phyloP scores from a whole-genome alignment of 2,797 vertebrate genomes.

The Squalus acanthias region DNA sequence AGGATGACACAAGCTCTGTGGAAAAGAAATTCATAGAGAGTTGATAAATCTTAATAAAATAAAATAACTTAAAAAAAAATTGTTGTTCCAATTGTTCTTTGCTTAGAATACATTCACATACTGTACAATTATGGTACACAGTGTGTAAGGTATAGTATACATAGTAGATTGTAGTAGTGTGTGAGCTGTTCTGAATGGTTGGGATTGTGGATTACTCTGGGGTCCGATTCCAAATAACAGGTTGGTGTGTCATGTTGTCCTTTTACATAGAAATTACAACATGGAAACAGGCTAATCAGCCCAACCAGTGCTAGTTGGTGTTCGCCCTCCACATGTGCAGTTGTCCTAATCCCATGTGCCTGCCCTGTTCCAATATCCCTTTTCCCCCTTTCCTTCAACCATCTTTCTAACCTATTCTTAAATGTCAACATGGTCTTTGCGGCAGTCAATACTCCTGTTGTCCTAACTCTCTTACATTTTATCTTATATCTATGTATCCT shows the following conservation, averaged over 20 bases:
- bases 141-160: not conserved
- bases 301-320: not conserved
- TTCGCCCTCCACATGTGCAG: not conserved
- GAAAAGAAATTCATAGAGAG: conserved; percentile 41
- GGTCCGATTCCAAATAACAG: not conserved
- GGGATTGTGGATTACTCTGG: not conserved
- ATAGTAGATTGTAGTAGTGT: not conserved
- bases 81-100: not conserved
- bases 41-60: not conserved
- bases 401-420: not conserved
- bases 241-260: not conserved
- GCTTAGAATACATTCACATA: not conserved
- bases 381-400: not conserved
- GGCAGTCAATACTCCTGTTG: not conserved
- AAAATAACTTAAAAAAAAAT: not conserved
- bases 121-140: not conserved
- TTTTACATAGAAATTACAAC: not conserved
- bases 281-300: not conserved
- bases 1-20: conserved; percentile 88
- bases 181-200: not conserved
- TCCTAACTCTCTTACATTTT: not conserved
- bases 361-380: not conserved
- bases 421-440: not conserved
- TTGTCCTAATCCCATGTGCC: too few relatives aligned
- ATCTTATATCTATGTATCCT: not conserved